Evolutionary conservation across 2,888 invertebrate genomes (phyloP), one percentile per base, ranked within the genome.

Genomic region (Choreutis nemorana): DNA sequence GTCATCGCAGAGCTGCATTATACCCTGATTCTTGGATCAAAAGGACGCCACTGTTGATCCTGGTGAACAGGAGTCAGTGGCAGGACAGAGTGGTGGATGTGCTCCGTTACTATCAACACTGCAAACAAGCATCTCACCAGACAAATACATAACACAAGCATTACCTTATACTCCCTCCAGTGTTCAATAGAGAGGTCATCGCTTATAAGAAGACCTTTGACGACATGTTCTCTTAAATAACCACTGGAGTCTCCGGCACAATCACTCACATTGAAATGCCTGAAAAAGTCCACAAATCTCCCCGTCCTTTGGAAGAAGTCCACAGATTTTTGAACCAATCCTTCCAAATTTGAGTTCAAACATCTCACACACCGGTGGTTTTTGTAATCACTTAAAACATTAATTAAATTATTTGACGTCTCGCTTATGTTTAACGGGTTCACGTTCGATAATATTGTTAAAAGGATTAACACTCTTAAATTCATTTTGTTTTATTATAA

Each of bases 151-250:
- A 28, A 15, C 9, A 24, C 21, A 15, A 33, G 28, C 20, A 23
- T 45, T 44, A 73, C 78, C 61, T 73, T 78, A 42, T 60, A 78
- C 35, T 66, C 62, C 7, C 55, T 35, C 78, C 78, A 78, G 34
- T 78, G 77, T 1, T 41, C 39, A 1, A 63, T 57, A 0, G 67
- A 58, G 1, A 71, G 33, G 16, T 60, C 40, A 9, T 59, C 47
- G 20, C 56, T 46, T 0, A 67, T 26, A 4, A 72, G 38, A 14
- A 75, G 36, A 3, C 63, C 62, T 13, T 55, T 41, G 7, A 57
- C 20, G 10, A 67, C 42, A 28, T 66, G 60, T 14, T 45, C 46
- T n/a, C 35, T 48, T 3, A 49, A 37, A 37, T 59, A 55, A 20
- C 40, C 36, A 7, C 29, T 41, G 14, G 43, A 39, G 13, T 32